Conservation (phyloP, 2,888 invertebrate species). For the Agrilus biguttatus region DNA sequence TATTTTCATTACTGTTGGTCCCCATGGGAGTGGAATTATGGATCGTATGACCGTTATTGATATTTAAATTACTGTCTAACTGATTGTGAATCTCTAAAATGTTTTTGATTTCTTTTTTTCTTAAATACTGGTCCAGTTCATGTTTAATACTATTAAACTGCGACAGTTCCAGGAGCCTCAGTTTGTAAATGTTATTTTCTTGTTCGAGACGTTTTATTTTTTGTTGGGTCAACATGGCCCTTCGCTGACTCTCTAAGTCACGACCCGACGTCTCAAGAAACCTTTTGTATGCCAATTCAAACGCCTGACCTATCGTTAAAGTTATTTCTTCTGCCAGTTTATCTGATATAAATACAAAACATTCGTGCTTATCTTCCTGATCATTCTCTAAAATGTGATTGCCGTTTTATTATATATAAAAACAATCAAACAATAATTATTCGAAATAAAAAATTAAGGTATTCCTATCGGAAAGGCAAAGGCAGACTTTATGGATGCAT, state of each 20-base stretch:
- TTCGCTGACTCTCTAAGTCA: slow-evolving; percentile 73
- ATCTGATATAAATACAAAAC: slow-evolving; percentile 95
- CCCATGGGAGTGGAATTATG: slow-evolving; percentile 12
- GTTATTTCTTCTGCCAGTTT: slow-evolving; percentile 97
- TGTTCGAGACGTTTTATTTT: slow-evolving; percentile 77
- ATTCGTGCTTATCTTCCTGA: slow-evolving; percentile 69
- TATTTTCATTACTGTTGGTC: slow-evolving; percentile 10
- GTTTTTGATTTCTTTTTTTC: slow-evolving; percentile 36
- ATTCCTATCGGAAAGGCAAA: too few species aligned
- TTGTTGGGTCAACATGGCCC: slow-evolving; percentile 62
- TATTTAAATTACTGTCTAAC: slow-evolving; percentile 24
- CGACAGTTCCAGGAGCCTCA: slow-evolving; percentile 57
- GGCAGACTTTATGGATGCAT: too few species aligned
- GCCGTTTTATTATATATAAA: too few species aligned
- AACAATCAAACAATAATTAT: slow-evolving; percentile 1
- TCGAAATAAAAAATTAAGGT: too few species aligned
- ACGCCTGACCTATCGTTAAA: slow-evolving; percentile 94
- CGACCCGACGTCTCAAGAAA: slow-evolving; percentile 87
- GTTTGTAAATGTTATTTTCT: slow-evolving; percentile 72
- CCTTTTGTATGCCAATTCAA: slow-evolving; percentile 91
- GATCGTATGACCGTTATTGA: slow-evolving; percentile 11
- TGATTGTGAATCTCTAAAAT: slow-evolving; percentile 35
- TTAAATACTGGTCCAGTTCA: slow-evolving; percentile 36
- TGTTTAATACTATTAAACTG: slow-evolving; percentile 35
- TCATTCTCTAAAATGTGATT: slow-evolving; percentile 31